Conservation (phyloP, 2,113 vertebrate species). For the Forbesichthys papilliferus region DNA sequence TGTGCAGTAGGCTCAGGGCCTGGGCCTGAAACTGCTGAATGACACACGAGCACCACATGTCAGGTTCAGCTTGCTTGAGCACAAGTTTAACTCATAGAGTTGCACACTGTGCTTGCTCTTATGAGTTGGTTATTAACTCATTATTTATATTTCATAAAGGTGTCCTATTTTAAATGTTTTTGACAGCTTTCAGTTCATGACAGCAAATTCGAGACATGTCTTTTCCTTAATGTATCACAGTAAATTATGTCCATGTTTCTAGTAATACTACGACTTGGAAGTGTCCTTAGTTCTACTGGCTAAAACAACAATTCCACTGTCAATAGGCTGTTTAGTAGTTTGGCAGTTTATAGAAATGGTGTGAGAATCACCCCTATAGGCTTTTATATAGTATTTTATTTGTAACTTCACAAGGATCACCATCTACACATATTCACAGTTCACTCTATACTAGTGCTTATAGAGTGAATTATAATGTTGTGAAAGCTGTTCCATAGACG, state of each 20-base stretch:
- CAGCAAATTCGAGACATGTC: not conserved
- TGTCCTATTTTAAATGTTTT: too few relatives aligned
- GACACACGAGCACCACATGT: not conserved
- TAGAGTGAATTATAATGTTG: too few relatives aligned
- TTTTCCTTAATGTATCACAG: not conserved
- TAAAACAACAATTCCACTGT: not conserved
- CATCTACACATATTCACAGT: too few relatives aligned
- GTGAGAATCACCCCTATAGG: not conserved
- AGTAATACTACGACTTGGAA: not conserved
- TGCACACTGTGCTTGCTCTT: not conserved
- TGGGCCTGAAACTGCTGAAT: slow-evolving; percentile 13
- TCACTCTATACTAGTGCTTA: too few relatives aligned
- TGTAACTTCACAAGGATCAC: too few relatives aligned
- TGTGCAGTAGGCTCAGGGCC: too few relatives aligned
- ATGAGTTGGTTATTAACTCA: too few relatives aligned
- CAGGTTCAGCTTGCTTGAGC: not conserved
- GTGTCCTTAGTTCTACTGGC: not conserved
- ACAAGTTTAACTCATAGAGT: not conserved
- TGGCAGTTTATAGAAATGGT: slow-evolving; percentile 2
- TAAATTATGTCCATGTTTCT: not conserved
- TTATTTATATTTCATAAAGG: not conserved
- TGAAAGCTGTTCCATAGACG: too few relatives aligned
- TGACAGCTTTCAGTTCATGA: too few relatives aligned
- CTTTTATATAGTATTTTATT: too few relatives aligned
- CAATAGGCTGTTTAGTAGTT: not conserved